Evolutionary conservation across 2,797 vertebrate species (phyloP).

Genomic region (Mormyrus hasselquistii): DNA sequence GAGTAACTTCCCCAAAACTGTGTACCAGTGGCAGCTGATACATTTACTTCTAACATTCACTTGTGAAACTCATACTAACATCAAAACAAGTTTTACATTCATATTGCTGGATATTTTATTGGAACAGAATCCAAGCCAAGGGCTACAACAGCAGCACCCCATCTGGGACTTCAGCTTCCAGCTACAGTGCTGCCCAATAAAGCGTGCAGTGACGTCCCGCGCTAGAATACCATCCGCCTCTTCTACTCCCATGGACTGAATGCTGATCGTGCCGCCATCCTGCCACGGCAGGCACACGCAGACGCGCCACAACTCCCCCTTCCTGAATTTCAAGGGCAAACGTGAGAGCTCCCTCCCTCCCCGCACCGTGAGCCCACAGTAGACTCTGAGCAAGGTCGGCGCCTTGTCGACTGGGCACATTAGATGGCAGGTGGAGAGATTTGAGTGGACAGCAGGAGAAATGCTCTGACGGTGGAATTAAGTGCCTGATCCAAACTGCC

Average conservation of each 20-base stretch:
- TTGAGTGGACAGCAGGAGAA: background rate
- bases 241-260: background rate
- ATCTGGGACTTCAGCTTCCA: background rate
- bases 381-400: background rate
- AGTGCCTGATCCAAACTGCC: background rate
- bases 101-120: background rate
- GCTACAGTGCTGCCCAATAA: background rate
- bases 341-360: background rate
- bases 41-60: constrained; percentile 32
- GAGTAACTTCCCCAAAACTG: background rate
- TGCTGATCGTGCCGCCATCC: background rate
- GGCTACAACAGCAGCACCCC: background rate
- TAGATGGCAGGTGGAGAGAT: background rate
- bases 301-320: background rate
- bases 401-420: background rate
- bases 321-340: background rate
- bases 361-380: background rate
- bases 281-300: background rate
- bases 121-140: background rate
- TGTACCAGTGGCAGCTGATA: background rate
- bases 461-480: background rate
- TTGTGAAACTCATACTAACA: constrained; percentile 34
- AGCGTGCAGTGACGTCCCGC: background rate
- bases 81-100: background rate
- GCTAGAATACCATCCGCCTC: background rate